phyloP scores from a whole-genome alignment of 2,113 vertebrate species.

The Formicarius rufipectus region DNA sequence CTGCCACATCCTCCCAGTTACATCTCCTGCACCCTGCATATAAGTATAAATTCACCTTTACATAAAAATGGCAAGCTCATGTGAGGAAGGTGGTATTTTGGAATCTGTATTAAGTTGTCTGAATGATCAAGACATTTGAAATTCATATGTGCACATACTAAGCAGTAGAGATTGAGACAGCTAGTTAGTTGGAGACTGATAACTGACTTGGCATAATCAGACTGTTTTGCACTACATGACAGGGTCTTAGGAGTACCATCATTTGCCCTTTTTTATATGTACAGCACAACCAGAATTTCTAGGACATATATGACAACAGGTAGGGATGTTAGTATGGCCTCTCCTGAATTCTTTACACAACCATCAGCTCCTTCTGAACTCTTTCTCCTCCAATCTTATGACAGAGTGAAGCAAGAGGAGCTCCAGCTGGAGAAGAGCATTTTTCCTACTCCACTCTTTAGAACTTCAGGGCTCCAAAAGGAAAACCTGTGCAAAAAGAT shows the following conservation, averaged over 20 bases:
- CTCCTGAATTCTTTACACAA: background rate
- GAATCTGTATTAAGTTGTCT: background rate
- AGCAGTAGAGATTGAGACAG: background rate
- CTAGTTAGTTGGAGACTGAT: background rate
- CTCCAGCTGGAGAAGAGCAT: background rate
- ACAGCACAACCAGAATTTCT: background rate
- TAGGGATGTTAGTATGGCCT: background rate
- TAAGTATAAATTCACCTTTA: background rate
- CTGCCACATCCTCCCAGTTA: background rate
- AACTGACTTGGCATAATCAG: background rate
- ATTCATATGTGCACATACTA: background rate
- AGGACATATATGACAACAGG: background rate
- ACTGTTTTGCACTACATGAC: background rate
- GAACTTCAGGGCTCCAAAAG: background rate
- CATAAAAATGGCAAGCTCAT: background rate
- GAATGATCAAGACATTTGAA: background rate
- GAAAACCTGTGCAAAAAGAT: background rate
- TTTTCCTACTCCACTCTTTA: background rate
- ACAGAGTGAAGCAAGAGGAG: background rate
- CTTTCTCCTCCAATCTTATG: background rate
- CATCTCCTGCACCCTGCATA: background rate
- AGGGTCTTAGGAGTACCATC: background rate
- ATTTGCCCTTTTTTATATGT: background rate
- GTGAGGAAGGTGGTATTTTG: background rate
- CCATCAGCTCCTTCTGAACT: background rate